Evolutionary conservation across 2,113 vertebrate genomes (phyloP), one percentile per base, ranked within the genome.

Genomic region (Sinocyclocheilus anophthalmus): DNA sequence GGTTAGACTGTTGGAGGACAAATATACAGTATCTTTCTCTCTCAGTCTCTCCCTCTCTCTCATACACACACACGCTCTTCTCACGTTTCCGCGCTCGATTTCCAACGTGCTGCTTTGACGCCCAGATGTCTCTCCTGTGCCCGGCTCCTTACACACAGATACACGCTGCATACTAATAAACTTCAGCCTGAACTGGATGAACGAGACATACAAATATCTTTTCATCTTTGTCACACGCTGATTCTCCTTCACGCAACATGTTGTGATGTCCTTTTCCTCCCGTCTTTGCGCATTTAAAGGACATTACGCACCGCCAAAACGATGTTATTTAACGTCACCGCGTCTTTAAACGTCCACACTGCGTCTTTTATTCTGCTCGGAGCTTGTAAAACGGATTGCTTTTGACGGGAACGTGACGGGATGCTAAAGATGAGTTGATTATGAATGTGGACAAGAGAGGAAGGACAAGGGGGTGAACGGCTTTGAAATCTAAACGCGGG

Each of bases 91-190:
- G 61, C 76, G 81, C 85, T 26, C 80, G 83, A 76, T 65, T 59
- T 86, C 85, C 77, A 89, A 82, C 77, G 86, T 85, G 85, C 76
- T 57, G 73, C 55, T 86, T 81, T 55, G 86, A 88, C 85, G 78
- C 75, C 48, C 82, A 88, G 82, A 78, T 90, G 88, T 85, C 84
- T 90, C 63, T 53, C 30, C 83, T 80, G 30, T 76, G 70, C 77
- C 50, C 53, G 78, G 70, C 63, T 86, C 82, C 87, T 87, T 80
- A 81, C 86, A 87, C 82, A 90, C 48, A 61, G 37, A 81, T 59
- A 55, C 59, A 84, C 88, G 63, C 69, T 75, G 90, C 83, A 89
- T 90, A 90, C 87, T 90, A 89, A 90, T 90, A 87, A 84, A 86
- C 55, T 75, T 45, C 59, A 55, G 16, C 39, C 24, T 73, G 42